phyloP scores from a whole-genome alignment of 1,140 invertebrate genomes.

The Glossosoma conforme region DNA sequence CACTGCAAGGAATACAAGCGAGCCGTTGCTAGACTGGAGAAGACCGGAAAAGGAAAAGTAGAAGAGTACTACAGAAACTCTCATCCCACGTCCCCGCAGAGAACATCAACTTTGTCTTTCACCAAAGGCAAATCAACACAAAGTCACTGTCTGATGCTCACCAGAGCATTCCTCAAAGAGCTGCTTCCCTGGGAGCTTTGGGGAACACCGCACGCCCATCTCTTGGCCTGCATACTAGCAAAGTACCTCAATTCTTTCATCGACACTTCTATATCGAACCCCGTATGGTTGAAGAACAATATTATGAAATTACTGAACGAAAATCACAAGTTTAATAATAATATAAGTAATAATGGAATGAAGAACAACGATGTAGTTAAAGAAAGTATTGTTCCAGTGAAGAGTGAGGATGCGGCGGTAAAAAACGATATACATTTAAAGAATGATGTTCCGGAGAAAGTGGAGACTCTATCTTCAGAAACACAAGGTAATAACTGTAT shows the following conservation, averaged over 20 bases:
- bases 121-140: conserved; percentile 44
- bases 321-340: too few species aligned
- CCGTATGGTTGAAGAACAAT: conserved; percentile 51
- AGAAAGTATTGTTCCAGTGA: too few species aligned
- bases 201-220: conserved; percentile 59
- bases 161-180: conserved; percentile 55
- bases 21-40: conserved; percentile 47
- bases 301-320: conserved; percentile 36
- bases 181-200: conserved; percentile 61
- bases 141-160: conserved; percentile 56
- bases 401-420: too few species aligned
- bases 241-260: conserved; percentile 52
- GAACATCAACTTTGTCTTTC: conserved; percentile 36
- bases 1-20: conserved; percentile 54
- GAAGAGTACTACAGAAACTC: conserved; percentile 37
- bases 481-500: too few species aligned
- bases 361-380: too few species aligned
- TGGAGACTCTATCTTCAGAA: too few species aligned
- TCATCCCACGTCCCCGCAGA: conserved; percentile 30
- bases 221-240: conserved; percentile 56
- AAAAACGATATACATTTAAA: too few species aligned
- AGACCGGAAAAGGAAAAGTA: conserved; percentile 36
- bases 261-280: conserved; percentile 44
- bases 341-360: too few species aligned
- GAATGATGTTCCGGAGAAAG: too few species aligned